These are phyloP conservation scores for Pandemis corylana DNA, from an alignment of 2,888 invertebrate genomes.

Conservation along the genomic window DNA sequence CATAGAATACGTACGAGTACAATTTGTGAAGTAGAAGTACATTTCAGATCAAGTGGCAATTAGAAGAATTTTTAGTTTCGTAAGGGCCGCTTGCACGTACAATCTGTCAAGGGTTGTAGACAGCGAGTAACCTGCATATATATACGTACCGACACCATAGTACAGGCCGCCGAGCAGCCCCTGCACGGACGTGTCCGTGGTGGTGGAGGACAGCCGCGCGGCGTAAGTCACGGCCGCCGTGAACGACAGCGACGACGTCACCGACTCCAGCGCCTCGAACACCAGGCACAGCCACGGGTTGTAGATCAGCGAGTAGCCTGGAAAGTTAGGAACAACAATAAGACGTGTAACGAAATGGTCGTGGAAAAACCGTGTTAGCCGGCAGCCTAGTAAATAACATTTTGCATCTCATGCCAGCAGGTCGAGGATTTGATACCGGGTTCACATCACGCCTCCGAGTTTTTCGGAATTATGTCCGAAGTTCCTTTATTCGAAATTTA, in stretches of 20 bases:
- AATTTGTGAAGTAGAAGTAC: no score
- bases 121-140: not conserved
- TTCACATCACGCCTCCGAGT: no score
- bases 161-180: constrained; percentile 92
- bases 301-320: constrained; percentile 90
- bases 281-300: constrained; percentile 90
- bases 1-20: not conserved
- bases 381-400: no score
- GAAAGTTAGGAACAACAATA: not conserved
- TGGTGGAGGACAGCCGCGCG: constrained; percentile 88
- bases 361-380: no score
- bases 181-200: constrained; percentile 91
- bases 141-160: constrained; percentile 88
- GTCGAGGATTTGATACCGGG: no score
- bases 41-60: no score
- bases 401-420: no score
- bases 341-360: not conserved
- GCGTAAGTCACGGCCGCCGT: constrained; percentile 92
- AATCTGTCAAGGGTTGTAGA: not conserved
- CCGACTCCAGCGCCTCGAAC: constrained; percentile 91
- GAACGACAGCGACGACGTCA: constrained; percentile 90
- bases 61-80: no score
- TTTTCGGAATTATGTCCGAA: no score
- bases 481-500: no score
- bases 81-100: no score